These are phyloP conservation scores for Artibeus jamaicensis DNA, from an alignment of 2,797 vertebrate genomes.

Conservation along the genomic window DNA sequence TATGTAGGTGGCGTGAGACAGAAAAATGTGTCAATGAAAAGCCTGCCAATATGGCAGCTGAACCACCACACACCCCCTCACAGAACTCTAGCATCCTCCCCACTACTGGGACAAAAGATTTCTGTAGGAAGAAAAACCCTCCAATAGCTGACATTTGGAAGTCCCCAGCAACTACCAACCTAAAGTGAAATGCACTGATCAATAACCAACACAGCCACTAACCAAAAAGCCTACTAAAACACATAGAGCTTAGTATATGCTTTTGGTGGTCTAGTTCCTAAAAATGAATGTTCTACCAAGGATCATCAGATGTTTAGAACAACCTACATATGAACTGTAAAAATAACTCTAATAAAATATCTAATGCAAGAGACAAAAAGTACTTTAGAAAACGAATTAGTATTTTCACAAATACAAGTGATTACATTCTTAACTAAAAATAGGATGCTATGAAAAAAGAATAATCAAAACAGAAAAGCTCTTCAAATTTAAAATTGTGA, in stretches of 20 bases:
- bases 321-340: neutral
- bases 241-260: neutral
- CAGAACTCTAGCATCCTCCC: neutral
- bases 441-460: neutral
- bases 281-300: neutral
- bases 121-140: neutral
- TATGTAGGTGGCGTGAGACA: neutral
- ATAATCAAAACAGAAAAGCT: neutral
- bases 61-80: neutral
- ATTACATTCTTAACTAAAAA: neutral
- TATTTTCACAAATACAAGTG: neutral
- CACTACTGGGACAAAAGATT: neutral
- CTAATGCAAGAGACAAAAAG: neutral
- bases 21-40: neutral
- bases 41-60: neutral
- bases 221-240: neutral
- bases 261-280: neutral
- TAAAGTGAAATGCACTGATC: neutral
- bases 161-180: neutral
- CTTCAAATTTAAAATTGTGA: constrained; percentile 1
- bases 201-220: neutral
- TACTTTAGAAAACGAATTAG: neutral
- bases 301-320: neutral
- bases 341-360: neutral
- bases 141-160: neutral